Percentiles rank a stretch among this genome's conserved stretches.
Evolutionary conservation across 64 coral and sea anemone species (phyloP).

Genomic region (Platygyra sinensis): DNA sequence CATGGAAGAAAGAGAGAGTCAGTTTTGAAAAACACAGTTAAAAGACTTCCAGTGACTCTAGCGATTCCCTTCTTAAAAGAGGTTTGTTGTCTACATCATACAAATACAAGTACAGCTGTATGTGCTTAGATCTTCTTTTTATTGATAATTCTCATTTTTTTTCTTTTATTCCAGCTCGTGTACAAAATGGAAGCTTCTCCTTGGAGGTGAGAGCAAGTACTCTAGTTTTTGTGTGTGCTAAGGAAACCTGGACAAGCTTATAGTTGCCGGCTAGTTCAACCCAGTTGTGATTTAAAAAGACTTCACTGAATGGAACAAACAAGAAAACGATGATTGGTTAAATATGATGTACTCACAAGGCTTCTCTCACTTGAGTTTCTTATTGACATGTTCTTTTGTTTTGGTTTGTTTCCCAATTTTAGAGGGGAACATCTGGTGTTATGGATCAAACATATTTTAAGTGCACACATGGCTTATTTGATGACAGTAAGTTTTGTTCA

Average conservation of each 20-base stretch:
- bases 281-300: too few relatives aligned
- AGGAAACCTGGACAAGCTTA: too few relatives aligned
- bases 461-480: slow-evolving; percentile 95
- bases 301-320: too few relatives aligned
- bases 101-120: too few relatives aligned
- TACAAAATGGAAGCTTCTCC: slow-evolving; percentile 83
- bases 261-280: too few relatives aligned
- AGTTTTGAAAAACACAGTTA: slow-evolving; percentile 78
- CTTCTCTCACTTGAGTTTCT: not conserved
- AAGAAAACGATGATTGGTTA: too few relatives aligned
- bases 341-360: too few relatives aligned
- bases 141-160: not conserved
- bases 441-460: slow-evolving; percentile 87
- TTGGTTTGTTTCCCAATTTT: not conserved
- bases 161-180: slow-evolving; percentile 76
- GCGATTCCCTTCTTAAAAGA: slow-evolving; percentile 86
- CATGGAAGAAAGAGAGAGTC: slow-evolving; percentile 42
- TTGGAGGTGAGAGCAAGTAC: slow-evolving; percentile 52
- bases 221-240: too few relatives aligned
- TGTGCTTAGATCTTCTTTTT: too few relatives aligned
- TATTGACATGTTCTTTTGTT: not conserved
- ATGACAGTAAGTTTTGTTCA: slow-evolving; percentile 82
- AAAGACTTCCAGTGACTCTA: slow-evolving; percentile 71
- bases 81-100: slow-evolving; percentile 33
- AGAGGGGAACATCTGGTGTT: slow-evolving; percentile 56